Percentiles rank a stretch among this genome's conserved stretches.
Evolutionary conservation across 1,140 invertebrate species (phyloP).

Genomic region (Plodia interpunctella): DNA sequence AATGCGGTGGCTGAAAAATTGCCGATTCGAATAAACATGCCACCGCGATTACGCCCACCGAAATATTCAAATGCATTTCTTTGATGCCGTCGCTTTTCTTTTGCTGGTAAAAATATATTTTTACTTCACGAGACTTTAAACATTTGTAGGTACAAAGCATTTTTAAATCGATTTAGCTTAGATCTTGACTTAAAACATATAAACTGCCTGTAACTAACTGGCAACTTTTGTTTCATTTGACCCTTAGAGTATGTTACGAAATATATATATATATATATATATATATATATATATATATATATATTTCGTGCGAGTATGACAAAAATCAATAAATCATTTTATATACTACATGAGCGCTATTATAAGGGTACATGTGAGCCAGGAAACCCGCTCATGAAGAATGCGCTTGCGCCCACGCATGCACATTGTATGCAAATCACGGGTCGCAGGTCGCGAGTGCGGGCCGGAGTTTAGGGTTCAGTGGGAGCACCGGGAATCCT

Average conservation of each 20-base stretch:
- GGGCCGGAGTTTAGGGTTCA: conserved; percentile 15
- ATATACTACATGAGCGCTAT: neutral
- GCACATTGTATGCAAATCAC: conserved; percentile 71
- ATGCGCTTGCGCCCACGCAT: conserved; percentile 43
- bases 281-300: no score
- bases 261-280: no score
- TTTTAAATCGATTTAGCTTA: no score
- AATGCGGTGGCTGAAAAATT: conserved; percentile 59
- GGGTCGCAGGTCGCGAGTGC: conserved; percentile 65
- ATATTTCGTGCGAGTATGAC: no score
- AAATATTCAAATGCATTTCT: conserved; percentile 1
- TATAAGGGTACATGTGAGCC: neutral
- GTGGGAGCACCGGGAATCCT: neutral
- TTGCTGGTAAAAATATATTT: conserved; percentile 1
- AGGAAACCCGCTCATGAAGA: conserved; percentile 19
- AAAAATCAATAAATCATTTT: no score
- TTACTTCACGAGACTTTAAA: no score
- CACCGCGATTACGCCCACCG: conserved; percentile 39
- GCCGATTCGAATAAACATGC: conserved; percentile 65
- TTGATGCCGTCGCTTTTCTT: neutral
- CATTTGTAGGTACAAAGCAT: no score
- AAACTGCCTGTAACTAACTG: no score
- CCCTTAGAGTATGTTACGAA: no score
- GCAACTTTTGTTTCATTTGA: no score
- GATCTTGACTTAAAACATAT: no score